phyloP scores from a whole-genome alignment of 1,140 invertebrate species.

The Sarcophaga bullata region DNA sequence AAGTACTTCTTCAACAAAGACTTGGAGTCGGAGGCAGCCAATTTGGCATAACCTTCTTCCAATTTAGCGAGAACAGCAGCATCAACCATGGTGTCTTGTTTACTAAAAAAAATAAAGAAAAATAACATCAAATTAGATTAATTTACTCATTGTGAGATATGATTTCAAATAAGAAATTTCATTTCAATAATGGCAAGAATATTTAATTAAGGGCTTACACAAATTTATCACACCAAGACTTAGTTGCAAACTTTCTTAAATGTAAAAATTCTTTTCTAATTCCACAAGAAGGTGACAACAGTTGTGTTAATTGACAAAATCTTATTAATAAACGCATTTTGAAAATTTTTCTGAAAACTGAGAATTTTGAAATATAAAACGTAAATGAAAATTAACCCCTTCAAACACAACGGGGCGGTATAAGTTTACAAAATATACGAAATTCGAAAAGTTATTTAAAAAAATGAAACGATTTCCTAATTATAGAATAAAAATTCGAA shows the following conservation, averaged over 20 bases:
- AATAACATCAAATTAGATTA: conserved; percentile 28
- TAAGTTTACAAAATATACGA: too few relatives aligned
- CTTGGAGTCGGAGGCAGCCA: conserved; percentile 88
- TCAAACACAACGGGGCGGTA: too few relatives aligned
- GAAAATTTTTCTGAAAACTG: neutral
- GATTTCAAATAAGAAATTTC: neutral
- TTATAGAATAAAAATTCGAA: too few relatives aligned
- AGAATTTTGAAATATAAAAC: too few relatives aligned
- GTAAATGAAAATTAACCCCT: too few relatives aligned
- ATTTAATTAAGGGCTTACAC: conserved; percentile 8
- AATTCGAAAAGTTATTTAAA: too few relatives aligned
- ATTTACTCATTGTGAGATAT: neutral
- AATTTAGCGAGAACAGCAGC: conserved; percentile 87
- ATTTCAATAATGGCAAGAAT: neutral
- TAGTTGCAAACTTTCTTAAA: neutral
- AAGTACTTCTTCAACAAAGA: conserved; percentile 95
- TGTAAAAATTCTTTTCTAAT: neutral
- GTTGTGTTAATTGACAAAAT: conserved; percentile 25
- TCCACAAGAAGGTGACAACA: neutral
- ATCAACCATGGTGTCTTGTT: conserved; percentile 85
- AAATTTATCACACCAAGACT: neutral
- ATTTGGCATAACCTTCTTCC: conserved; percentile 89
- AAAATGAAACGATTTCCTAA: too few relatives aligned
- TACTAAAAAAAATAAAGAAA: conserved; percentile 67
- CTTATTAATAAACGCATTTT: conserved; percentile 16